Conservation (phyloP, 2,113 vertebrate species). For the Seriola quinqueradiata region DNA sequence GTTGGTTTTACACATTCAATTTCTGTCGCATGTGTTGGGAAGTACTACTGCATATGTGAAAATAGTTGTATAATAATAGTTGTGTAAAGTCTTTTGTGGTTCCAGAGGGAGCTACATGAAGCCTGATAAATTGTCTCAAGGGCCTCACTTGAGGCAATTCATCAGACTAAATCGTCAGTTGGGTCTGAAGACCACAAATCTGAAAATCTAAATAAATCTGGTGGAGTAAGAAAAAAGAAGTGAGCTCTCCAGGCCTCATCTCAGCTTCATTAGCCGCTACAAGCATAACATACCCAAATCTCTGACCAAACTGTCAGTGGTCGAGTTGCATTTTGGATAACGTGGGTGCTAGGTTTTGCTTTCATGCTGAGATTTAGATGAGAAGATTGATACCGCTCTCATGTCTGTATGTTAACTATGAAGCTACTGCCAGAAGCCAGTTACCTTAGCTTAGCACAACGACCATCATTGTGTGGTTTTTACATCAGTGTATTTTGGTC, state of each 20-base stretch:
- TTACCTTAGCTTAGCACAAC: not conserved
- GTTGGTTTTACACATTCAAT: slow-evolving; percentile 1
- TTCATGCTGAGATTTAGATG: no score
- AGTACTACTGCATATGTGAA: slow-evolving; percentile 3
- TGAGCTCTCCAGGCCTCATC: not conserved
- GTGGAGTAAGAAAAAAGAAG: not conserved
- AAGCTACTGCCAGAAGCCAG: not conserved
- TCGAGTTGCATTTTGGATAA: not conserved
- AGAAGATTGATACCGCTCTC: no score
- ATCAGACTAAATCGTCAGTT: not conserved
- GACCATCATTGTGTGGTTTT: not conserved
- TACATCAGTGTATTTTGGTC: not conserved
- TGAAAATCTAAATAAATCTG: no score
- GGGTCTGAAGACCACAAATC: no score
- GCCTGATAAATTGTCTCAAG: slow-evolving; percentile 17
- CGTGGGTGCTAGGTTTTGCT: not conserved
- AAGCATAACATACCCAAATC: not conserved
- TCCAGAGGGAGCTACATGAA: slow-evolving; percentile 1
- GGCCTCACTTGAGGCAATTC: slow-evolving; percentile 5
- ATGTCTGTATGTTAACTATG: no score
- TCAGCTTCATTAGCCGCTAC: not conserved
- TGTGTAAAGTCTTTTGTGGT: not conserved
- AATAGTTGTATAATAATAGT: not conserved
- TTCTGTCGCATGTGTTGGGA: not conserved
- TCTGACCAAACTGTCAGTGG: not conserved